These are phyloP conservation scores for Drosophila neoperkinsi DNA, from an alignment of 2,888 invertebrate genomes.

Conservation along the genomic window DNA sequence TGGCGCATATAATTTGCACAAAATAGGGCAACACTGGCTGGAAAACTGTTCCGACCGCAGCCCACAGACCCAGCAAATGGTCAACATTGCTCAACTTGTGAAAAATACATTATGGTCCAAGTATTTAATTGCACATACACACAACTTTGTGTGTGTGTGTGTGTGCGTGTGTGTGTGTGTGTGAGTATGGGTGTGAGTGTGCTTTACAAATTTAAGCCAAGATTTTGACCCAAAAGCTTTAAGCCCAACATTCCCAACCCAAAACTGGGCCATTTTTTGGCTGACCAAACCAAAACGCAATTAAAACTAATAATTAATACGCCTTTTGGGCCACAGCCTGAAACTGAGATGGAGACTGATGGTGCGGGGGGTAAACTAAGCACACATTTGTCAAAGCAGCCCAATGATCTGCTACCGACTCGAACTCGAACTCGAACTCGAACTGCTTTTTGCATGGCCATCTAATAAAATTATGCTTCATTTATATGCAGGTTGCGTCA, in stretches of 20 bases:
- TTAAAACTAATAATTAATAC: slow-evolving; percentile 78
- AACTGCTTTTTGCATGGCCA: slow-evolving; percentile 10
- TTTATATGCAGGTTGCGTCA: slow-evolving; percentile 81
- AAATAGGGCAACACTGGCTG: slow-evolving; percentile 17
- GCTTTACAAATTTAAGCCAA: slow-evolving; percentile 11
- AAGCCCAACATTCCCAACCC: slow-evolving; percentile 7
- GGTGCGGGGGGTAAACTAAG: slow-evolving; percentile 21
- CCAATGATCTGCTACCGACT: slow-evolving; percentile 51
- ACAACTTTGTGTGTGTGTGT: slow-evolving; percentile 38
- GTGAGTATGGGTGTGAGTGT: background rate
- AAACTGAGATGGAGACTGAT: background rate
- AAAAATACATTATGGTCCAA: slow-evolving; percentile 78
- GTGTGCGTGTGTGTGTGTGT: background rate
- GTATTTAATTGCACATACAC: slow-evolving; percentile 75
- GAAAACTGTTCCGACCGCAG: slow-evolving; percentile 13
- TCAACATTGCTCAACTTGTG: slow-evolving; percentile 79
- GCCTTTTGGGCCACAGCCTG: slow-evolving; percentile 39
- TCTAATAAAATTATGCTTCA: slow-evolving; percentile 81
- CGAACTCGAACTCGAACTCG: background rate
- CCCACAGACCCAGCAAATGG: slow-evolving; percentile 73
- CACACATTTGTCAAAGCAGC: slow-evolving; percentile 47
- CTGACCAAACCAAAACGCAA: slow-evolving; percentile 67
- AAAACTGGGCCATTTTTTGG: slow-evolving; percentile 3
- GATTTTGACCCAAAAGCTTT: slow-evolving; percentile 23
- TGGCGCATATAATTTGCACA: slow-evolving; percentile 70